These are phyloP conservation scores for Antheraea pernyi DNA, from an alignment of 1,140 invertebrate species.

Conservation along the genomic window DNA sequence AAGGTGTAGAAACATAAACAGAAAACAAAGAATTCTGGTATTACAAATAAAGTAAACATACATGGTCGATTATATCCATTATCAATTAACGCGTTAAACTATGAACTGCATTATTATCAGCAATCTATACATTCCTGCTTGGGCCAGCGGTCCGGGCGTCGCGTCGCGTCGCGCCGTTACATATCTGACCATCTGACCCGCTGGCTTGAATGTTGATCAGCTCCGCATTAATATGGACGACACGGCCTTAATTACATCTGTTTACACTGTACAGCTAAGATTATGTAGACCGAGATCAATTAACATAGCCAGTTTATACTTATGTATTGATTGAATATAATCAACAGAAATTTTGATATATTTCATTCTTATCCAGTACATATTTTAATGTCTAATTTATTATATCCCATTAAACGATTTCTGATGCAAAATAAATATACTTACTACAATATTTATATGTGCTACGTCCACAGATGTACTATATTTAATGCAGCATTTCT, in stretches of 20 bases:
- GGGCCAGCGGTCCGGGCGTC: slow-evolving; percentile 42
- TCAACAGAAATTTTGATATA: too few relatives aligned
- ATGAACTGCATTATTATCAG: slow-evolving; percentile 43
- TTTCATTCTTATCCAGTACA: too few relatives aligned
- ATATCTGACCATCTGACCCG: slow-evolving; percentile 43
- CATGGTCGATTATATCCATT: slow-evolving; percentile 11
- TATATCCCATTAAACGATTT: too few relatives aligned
- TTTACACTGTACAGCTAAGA: slow-evolving; percentile 48
- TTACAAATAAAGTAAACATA: neutral
- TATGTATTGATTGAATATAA: neutral
- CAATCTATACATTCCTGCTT: slow-evolving; percentile 48
- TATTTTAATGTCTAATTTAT: too few relatives aligned
- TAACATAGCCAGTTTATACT: neutral
- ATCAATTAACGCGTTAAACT: slow-evolving; percentile 41
- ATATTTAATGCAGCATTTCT: too few relatives aligned
- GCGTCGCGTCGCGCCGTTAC: slow-evolving; percentile 24
- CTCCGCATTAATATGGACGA: slow-evolving; percentile 52
- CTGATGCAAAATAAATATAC: too few relatives aligned
- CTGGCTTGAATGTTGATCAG: slow-evolving; percentile 53
- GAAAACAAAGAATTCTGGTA: neutral
- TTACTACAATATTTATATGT: too few relatives aligned
- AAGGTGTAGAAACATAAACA: neutral
- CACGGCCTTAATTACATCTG: slow-evolving; percentile 63
- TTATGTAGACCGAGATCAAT: neutral
- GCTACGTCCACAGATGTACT: too few relatives aligned